Conservation (phyloP, 2,797 vertebrate species). For the Ctenopoma multispine region DNA sequence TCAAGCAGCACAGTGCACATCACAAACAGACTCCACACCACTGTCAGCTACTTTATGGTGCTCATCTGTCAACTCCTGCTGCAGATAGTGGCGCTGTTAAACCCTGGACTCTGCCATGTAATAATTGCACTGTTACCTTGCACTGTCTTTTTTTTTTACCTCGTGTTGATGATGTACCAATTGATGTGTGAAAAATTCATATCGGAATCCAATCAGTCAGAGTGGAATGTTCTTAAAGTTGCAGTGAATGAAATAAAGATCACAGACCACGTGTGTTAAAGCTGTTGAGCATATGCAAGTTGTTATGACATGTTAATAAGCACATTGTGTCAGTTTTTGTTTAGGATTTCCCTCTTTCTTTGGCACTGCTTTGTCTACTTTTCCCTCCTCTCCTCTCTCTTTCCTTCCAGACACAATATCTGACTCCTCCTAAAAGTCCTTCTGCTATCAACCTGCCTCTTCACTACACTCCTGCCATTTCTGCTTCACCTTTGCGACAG, state of each 20-base stretch:
- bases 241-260: not conserved
- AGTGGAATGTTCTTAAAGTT: not conserved
- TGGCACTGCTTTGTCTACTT: not conserved
- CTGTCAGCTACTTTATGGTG: not conserved
- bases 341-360: not conserved
- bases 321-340: not conserved
- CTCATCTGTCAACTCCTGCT: not conserved
- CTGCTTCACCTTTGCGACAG: constrained; percentile 84
- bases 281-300: not conserved
- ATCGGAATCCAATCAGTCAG: not conserved
- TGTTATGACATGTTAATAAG: not conserved
- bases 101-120: not conserved
- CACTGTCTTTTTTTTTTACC: not conserved
- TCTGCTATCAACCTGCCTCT: constrained; percentile 83
- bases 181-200: not conserved
- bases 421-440: constrained; percentile 69
- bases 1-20: no score
- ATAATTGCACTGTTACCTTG: not conserved
- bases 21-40: not conserved
- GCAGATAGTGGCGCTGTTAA: no score
- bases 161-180: not conserved
- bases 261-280: not conserved
- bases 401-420: constrained; percentile 55
- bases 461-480: constrained; percentile 84
- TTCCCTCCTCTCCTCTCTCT: not conserved